Evolutionary conservation across 2,113 vertebrate species (phyloP).

Genomic region (Cathartes aura): DNA sequence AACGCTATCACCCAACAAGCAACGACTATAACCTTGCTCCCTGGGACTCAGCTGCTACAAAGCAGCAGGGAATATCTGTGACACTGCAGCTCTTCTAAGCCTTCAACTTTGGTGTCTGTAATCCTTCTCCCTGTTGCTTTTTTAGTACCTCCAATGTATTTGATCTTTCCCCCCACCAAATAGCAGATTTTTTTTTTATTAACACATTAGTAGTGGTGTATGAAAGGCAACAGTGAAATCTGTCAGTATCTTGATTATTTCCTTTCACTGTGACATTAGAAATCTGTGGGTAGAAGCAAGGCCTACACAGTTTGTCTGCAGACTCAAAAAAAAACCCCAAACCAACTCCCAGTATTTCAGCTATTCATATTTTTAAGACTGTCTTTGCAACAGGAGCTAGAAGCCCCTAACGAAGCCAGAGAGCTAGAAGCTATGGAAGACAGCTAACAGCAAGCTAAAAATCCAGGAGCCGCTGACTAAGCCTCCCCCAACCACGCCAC

Average conservation of each 20-base stretch:
- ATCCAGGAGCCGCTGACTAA: not conserved
- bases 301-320: not conserved
- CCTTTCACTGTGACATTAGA: not conserved
- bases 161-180: not conserved
- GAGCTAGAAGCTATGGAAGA: not conserved
- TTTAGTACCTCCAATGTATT: not conserved
- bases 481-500: not conserved
- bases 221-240: not conserved
- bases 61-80: not conserved
- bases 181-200: not conserved
- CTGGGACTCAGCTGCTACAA: not conserved
- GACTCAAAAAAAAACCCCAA: not conserved
- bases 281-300: rapidly evolving
- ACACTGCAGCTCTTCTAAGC: not conserved
- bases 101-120: not conserved
- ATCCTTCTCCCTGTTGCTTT: not conserved
- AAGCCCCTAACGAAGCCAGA: rapidly evolving
- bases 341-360: not conserved
- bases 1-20: not conserved
- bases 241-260: rapidly evolving
- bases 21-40: not conserved
- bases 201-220: rapidly evolving
- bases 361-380: not conserved
- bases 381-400: not conserved
- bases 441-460: not conserved